phyloP scores from a whole-genome alignment of 2,888 invertebrate genomes.

The Heliothis peltigera region DNA sequence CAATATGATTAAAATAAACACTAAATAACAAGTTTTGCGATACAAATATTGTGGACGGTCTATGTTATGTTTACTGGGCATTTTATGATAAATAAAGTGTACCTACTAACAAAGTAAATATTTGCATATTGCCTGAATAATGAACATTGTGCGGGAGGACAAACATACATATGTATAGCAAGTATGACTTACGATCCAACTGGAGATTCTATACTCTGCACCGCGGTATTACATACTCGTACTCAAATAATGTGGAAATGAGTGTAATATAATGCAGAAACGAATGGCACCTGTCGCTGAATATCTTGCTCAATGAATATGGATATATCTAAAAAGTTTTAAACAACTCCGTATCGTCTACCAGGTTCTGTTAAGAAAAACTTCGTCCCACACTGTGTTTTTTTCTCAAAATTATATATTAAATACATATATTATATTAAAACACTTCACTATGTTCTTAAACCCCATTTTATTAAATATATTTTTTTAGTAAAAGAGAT shows the following conservation, averaged over 20 bases:
- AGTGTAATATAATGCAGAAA: too few species aligned
- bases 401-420: not conserved
- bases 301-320: constrained; percentile 5
- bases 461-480: too few species aligned
- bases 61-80: too few species aligned
- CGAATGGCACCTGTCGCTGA: not conserved
- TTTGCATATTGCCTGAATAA: constrained; percentile 16
- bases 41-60: too few species aligned
- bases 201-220: not conserved
- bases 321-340: not conserved
- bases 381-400: not conserved
- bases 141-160: constrained; percentile 17
- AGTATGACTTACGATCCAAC: constrained; percentile 18
- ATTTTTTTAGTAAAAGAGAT: too few species aligned
- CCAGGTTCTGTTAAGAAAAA: not conserved
- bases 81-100: too few species aligned
- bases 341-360: not conserved
- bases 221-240: not conserved
- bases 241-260: not conserved
- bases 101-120: constrained; percentile 10
- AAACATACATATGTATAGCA: constrained; percentile 14
- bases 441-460: too few species aligned
- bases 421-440: too few species aligned
- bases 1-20: too few species aligned
- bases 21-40: too few species aligned